phyloP scores from a whole-genome alignment of 2,113 vertebrate genomes.

The Pogonocichla stellata region DNA sequence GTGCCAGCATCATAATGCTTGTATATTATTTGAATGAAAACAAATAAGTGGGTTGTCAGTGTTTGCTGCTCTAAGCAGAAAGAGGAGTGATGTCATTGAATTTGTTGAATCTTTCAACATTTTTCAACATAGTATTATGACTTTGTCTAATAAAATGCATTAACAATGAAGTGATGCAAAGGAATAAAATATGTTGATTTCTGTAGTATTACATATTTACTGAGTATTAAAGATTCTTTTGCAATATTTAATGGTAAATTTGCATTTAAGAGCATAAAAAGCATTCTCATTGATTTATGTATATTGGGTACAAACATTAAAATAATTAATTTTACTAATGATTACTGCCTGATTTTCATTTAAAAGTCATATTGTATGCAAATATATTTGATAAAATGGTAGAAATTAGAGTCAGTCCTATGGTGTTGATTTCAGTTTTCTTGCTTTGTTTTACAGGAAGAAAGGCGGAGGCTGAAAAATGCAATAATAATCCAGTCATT shows the following conservation, averaged over 20 bases:
- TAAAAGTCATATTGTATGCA: not conserved
- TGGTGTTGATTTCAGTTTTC: not conserved
- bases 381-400: not conserved
- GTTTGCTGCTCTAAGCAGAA: not conserved
- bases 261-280: not conserved
- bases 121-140: not conserved
- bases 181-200: not conserved
- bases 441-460: slow-evolving; percentile 79
- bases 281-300: not conserved
- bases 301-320: not conserved
- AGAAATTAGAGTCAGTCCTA: not conserved
- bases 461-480: slow-evolving; percentile 94
- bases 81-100: not conserved
- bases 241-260: not conserved
- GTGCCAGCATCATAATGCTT: not conserved
- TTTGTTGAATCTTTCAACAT: not conserved
- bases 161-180: not conserved
- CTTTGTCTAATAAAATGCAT: not conserved
- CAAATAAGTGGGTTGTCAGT: not conserved
- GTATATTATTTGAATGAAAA: not conserved
- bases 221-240: not conserved
- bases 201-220: not conserved
- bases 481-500: slow-evolving; percentile 97
- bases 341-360: not conserved
- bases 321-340: not conserved